Base-by-base conservation (phyloP, 1,140 invertebrate species). In the Ips typographus region DNA sequence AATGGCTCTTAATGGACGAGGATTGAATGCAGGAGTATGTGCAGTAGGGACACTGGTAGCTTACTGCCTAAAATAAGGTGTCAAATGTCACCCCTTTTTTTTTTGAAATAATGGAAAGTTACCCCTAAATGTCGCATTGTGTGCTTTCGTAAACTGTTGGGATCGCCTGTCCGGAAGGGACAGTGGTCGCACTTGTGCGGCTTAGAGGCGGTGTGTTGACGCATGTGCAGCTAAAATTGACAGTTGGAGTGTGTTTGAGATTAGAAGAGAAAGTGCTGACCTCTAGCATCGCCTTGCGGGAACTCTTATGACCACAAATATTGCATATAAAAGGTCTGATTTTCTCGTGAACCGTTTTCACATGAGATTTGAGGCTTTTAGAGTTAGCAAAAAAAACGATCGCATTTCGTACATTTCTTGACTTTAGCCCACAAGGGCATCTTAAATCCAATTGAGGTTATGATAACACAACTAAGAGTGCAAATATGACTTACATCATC, bases 281-380 rank as follows among this genome's bases (percentile, higher is more conserved):
- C 72, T 89, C 84, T 7, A 92, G 75, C 82, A 87, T 88, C 2
- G 87, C 87, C 76, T 90, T 90, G 40, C 87, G 81, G 1, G 88
- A 85, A 52, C 87, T 88, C 59, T 88, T 87, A 74, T 92, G 89
- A 4, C 89, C 89, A 77, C 92, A 94, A 62, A 90, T 88, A 67
- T 86, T 86, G 74, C 92, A 94, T 42, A 88, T 85, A 72, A 89
- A 92, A 0, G 90, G 90, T 72, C 91, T 90, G 22, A 91, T 80
- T 76, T 92, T 90, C 40, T 88, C 88, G 76, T 94, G 92, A 1
- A 94, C 91, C 1, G 87, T 86, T 77, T 92, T 87, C 6, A 91
- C 86, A 69, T 94, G 92, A 77, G 88, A 90, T 57, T 89, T 89
- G 3, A 94, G 78, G 73, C 88, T 89, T 77, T 92, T 91, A 2